A percentile compares a stretch with the other conserved stretches of the same genome.
phyloP scores from a whole-genome alignment of 2,113 vertebrate species.

The Anolis sagrei region DNA sequence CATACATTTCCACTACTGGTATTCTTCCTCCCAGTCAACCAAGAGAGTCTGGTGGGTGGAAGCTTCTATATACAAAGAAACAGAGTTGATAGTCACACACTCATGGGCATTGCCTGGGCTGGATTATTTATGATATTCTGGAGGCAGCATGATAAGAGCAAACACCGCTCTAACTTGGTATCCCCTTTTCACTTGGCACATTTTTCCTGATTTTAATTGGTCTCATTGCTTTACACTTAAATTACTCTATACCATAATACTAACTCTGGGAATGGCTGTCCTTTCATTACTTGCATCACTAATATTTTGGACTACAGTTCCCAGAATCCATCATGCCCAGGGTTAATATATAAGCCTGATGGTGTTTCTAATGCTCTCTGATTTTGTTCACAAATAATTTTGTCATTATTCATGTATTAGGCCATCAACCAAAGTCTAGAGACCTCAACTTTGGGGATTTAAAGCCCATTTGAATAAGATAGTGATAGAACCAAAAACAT shows the following conservation, averaged over 20 bases:
- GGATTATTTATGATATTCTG: constrained; percentile 37
- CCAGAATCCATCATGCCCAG: background rate
- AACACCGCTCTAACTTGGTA: constrained; percentile 19
- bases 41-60: constrained; percentile 51
- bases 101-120: constrained; percentile 48
- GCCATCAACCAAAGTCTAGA: background rate
- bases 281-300: background rate
- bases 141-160: constrained; percentile 49
- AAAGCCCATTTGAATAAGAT: background rate
- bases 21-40: constrained; percentile 62
- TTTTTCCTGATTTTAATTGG: constrained; percentile 18
- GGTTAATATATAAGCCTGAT: background rate
- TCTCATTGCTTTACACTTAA: background rate
- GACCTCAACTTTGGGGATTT: background rate
- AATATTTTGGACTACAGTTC: background rate
- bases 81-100: constrained; percentile 65
- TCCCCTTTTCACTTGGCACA: background rate
- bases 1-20: constrained; percentile 53
- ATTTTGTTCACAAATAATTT: background rate
- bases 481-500: background rate
- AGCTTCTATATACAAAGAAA: constrained; percentile 39
- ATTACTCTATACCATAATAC: background rate
- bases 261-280: background rate
- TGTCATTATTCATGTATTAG: background rate
- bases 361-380: background rate